Evolutionary conservation across 2,797 vertebrate genomes (phyloP).

Genomic region (Chelon auratus): DNA sequence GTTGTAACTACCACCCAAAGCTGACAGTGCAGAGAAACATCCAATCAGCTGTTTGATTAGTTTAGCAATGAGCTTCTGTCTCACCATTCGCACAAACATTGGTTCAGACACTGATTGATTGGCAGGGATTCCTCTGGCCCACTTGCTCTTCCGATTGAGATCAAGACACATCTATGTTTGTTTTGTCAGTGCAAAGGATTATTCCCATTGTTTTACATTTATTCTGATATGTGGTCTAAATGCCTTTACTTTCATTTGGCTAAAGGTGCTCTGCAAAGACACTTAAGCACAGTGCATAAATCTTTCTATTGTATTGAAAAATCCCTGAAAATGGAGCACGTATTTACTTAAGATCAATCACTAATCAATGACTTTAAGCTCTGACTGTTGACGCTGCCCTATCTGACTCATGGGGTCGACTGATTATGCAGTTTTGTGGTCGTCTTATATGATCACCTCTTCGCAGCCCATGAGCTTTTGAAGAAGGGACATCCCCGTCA

Average conservation of each 20-base stretch:
- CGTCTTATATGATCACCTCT: constrained; percentile 56
- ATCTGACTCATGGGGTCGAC: constrained; percentile 49
- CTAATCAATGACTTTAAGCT: constrained; percentile 28
- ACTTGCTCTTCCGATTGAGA: too few relatives aligned
- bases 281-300: too few relatives aligned
- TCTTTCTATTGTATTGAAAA: constrained; percentile 6
- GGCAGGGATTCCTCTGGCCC: background rate
- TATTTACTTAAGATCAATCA: constrained; percentile 36
- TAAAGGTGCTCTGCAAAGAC: background rate
- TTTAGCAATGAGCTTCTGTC: background rate
- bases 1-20: background rate
- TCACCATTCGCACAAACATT: background rate
- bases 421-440: constrained; percentile 21
- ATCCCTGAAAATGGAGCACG: background rate
- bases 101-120: background rate
- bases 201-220: background rate
- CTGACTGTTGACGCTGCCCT: constrained; percentile 57
- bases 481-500: constrained; percentile 80
- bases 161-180: too few relatives aligned
- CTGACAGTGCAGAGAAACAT: background rate
- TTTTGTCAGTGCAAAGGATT: background rate
- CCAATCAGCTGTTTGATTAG: background rate
- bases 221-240: background rate
- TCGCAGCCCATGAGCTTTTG: constrained; percentile 27
- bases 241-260: background rate